These are phyloP conservation scores for Aquatica leii DNA, from an alignment of 2,888 invertebrate species.

Conservation along the genomic window DNA sequence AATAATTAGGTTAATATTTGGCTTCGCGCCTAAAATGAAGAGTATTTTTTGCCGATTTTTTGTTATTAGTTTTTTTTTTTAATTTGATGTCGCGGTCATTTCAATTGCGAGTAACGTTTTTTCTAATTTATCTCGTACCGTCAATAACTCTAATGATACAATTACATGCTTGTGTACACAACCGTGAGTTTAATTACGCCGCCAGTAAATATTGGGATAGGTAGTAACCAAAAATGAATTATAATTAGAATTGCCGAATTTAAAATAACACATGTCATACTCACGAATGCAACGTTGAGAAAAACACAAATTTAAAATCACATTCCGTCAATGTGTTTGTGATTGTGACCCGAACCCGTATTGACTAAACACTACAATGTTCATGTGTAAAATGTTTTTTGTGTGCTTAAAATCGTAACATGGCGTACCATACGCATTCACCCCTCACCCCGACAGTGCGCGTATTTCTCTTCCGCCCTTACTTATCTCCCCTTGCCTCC, in stretches of 20 bases:
- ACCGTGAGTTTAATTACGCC: constrained; percentile 26
- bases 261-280: constrained; percentile 31
- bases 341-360: constrained; percentile 44
- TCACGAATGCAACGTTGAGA: constrained; percentile 26
- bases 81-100: constrained; percentile 8
- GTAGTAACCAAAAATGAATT: constrained; percentile 30
- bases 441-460: constrained; percentile 51
- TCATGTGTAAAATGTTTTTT: constrained; percentile 58
- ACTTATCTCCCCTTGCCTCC: constrained; percentile 49
- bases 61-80: constrained; percentile 1
- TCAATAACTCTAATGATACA: constrained; percentile 19
- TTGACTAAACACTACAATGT: constrained; percentile 57
- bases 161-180: constrained; percentile 23
- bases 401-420: constrained; percentile 58
- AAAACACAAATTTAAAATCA: constrained; percentile 38
- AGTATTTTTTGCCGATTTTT: constrained; percentile 22
- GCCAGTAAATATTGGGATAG: constrained; percentile 26
- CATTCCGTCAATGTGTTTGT: constrained; percentile 35
- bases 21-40: constrained; percentile 29
- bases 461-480: constrained; percentile 55
- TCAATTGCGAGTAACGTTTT: no score
- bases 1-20: constrained; percentile 44
- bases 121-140: no score
- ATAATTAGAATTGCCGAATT: constrained; percentile 30
- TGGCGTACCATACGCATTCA: constrained; percentile 59